These are phyloP conservation scores for Schlechtendalia chinensis DNA, from an alignment of 1,140 invertebrate genomes.

Conservation along the genomic window DNA sequence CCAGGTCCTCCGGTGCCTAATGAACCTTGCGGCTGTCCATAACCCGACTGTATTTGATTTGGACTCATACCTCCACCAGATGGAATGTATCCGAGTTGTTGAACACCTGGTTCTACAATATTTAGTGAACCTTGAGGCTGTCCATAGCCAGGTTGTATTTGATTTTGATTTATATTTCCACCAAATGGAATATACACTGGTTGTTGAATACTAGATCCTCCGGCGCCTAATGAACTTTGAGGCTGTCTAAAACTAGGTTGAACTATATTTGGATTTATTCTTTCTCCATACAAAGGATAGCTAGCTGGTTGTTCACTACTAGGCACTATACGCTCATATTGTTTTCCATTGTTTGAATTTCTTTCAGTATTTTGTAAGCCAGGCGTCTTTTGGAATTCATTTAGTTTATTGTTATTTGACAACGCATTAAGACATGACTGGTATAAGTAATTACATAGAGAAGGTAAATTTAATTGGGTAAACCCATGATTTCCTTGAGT, in stretches of 20 bases:
- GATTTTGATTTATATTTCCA: not conserved
- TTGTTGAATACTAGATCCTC: not conserved
- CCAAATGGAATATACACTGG: not conserved
- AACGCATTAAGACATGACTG: constrained; percentile 35
- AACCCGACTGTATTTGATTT: not conserved
- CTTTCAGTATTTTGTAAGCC: not conserved
- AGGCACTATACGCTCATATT: too few species aligned
- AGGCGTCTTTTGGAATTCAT: not conserved
- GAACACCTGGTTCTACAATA: not conserved
- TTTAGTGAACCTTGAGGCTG: not conserved
- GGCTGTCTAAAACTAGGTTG: not conserved
- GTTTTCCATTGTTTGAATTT: too few species aligned
- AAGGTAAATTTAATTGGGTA: constrained; percentile 11
- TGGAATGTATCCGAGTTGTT: not conserved
- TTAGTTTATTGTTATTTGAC: not conserved
- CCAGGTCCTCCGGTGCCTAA: too few species aligned
- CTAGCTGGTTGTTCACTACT: not conserved
- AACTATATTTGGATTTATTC: not conserved
- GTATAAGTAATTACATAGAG: constrained; percentile 23
- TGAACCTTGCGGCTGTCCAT: not conserved
- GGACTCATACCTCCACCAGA: not conserved
- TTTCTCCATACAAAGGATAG: not conserved
- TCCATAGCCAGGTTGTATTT: not conserved
- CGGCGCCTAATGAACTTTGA: not conserved
- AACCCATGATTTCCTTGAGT: not conserved